Percentiles rank a stretch among this genome's conserved stretches.
phyloP scores from a whole-genome alignment of 30 jellyfish, hydroid and myxozoan genomes.

The Turritopsis dohrnii region DNA sequence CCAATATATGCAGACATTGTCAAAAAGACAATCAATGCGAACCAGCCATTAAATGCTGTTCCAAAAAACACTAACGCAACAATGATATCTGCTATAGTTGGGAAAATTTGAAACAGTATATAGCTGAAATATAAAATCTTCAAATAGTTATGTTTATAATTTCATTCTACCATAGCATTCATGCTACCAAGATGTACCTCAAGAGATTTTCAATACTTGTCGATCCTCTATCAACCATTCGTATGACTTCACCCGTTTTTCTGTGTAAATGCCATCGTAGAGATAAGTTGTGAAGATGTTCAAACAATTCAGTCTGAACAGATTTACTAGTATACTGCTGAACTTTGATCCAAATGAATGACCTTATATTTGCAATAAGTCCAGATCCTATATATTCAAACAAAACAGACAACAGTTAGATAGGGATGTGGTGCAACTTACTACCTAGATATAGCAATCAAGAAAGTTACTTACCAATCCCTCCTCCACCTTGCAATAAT shows the following conservation, averaged over 20 bases:
- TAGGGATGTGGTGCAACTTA: not conserved
- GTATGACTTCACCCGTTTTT: constrained; percentile 94
- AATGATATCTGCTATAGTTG: constrained; percentile 80
- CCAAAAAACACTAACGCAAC: constrained; percentile 91
- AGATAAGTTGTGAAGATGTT: constrained; percentile 81
- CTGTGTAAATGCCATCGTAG: constrained; percentile 93
- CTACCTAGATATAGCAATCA: not conserved
- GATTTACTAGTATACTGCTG: constrained; percentile 93
- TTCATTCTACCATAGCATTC: not conserved
- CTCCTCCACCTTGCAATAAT: constrained; percentile 91
- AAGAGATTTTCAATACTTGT: constrained; percentile 85
- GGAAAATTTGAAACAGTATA: constrained; percentile 76
- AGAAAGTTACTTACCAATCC: constrained; percentile 48
- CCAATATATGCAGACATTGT: constrained; percentile 77
- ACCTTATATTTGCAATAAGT: constrained; percentile 56
- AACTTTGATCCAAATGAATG: constrained; percentile 85
- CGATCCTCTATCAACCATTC: constrained; percentile 97
- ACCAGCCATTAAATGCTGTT: constrained; percentile 97
- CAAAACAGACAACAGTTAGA: not conserved
- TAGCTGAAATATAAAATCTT: constrained; percentile 50
- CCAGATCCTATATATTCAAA: constrained; percentile 50
- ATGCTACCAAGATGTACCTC: constrained; percentile 36
- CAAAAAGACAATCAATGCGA: constrained; percentile 77
- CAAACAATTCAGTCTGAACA: constrained; percentile 75
- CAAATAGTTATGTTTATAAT: not conserved